Evolutionary conservation across 2,888 invertebrate species (phyloP), one percentile per base, ranked within the genome.

Genomic region (Agriopis marginaria): DNA sequence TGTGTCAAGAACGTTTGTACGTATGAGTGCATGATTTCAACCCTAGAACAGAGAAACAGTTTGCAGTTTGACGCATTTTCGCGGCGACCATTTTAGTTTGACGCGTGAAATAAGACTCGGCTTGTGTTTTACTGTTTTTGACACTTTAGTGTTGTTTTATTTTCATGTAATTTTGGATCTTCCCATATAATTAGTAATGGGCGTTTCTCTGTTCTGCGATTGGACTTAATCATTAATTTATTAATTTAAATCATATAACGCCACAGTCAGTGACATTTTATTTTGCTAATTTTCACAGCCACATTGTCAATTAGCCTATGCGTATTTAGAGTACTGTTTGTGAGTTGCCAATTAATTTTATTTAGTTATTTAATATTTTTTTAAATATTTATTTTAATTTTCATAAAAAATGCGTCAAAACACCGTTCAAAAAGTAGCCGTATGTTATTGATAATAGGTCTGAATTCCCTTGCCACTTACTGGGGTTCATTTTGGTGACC

Each of bases 271-370:
- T 78, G 79, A 82, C 79, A 79, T 87, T 88, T 88, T 89, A 88
- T 87, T 93, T 93, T 92, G 94, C 94, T 94, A 94, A 93, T 92
- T 90, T 94, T 94, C 94, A 94, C 94, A 94, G 94, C 94, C 94
- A 89, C 92, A 90, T 90, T 91, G 90, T 92, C 88, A 92, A 93
- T 94, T 94, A 94, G 94, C 94, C 94, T 94, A 94, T 93, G 91
- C 92, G 88, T 92, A 92, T 90, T 89, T 87, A 93, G 88, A 91
- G 93, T 94, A 93, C 91, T 93, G 93, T 92, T 92, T 92, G 90
- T 92, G 93, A 87, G 89, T 90, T 91, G 93, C 93, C 94, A 93
- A 93, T 93, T 91, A 90, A 89, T 90, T 93, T 91, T 89, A 89
- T 90, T 91, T 89, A 82, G 81, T 87, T 88, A 87, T 87, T 86